Evolutionary conservation across 2,797 vertebrate genomes (phyloP).

Genomic region (Meriones psammophilus): DNA sequence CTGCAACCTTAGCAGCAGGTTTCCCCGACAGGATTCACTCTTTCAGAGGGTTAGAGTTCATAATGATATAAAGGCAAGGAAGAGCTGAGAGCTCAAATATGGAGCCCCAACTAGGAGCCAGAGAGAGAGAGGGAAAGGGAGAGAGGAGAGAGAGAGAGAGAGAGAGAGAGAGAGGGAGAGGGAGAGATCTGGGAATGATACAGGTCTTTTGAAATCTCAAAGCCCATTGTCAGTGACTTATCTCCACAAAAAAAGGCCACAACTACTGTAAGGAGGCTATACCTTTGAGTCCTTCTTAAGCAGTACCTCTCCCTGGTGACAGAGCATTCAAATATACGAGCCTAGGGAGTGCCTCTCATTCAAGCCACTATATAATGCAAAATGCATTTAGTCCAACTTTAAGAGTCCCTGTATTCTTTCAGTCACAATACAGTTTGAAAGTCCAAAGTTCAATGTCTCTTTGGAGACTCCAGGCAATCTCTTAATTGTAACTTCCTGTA

Average conservation of each 20-base stretch:
- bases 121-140: neutral
- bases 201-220: neutral
- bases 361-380: neutral
- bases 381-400: neutral
- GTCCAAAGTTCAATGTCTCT: neutral
- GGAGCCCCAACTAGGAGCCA: too few relatives aligned
- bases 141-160: neutral
- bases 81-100: neutral
- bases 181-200: neutral
- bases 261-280: neutral
- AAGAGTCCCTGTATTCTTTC: too few relatives aligned
- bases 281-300: neutral
- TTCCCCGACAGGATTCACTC: too few relatives aligned
- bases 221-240: neutral
- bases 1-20: too few relatives aligned
- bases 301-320: neutral
- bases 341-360: neutral
- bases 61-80: neutral
- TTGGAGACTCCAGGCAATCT: neutral
- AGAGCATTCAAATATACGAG: neutral
- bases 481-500: neutral
- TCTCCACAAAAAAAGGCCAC: neutral
- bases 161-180: neutral
- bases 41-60: neutral
- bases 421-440: neutral